Evolutionary conservation across 92 coral and sea anemone genomes (phyloP).

Genomic region (Virgularia gustaviana): DNA sequence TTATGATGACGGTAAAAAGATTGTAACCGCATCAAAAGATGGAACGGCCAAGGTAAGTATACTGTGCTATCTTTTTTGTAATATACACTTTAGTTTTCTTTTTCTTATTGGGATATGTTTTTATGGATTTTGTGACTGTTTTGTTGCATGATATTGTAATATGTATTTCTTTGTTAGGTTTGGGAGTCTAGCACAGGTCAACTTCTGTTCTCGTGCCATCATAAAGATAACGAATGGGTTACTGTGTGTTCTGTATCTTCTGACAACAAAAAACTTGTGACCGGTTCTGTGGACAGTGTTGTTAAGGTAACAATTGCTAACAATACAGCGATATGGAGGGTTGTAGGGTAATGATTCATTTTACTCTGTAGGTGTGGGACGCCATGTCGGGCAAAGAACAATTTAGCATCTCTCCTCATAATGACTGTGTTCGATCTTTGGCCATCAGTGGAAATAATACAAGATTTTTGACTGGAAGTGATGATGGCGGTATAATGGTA

Average conservation of each 20-base stretch:
- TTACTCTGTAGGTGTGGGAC: slow-evolving; percentile 71
- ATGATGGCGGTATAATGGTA: slow-evolving; percentile 84
- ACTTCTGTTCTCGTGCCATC: slow-evolving; percentile 67
- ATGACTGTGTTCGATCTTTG: slow-evolving; percentile 84
- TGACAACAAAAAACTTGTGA: slow-evolving; percentile 64
- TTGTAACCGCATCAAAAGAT: slow-evolving; percentile 84
- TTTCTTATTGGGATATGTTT: slow-evolving; percentile 42
- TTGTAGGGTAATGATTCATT: not conserved
- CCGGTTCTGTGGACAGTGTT: slow-evolving; percentile 77
- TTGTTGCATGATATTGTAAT: not conserved
- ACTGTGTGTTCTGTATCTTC: slow-evolving; percentile 76
- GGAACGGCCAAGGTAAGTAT: slow-evolving; percentile 63
- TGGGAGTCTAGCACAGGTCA: slow-evolving; percentile 72
- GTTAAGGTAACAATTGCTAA: slow-evolving; percentile 63
- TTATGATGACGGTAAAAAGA: slow-evolving; percentile 44
- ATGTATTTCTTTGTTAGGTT: too few species aligned
- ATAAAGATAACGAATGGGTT: slow-evolving; percentile 71
- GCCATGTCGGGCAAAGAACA: slow-evolving; percentile 60
- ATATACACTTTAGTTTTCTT: not conserved
- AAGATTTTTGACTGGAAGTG: slow-evolving; percentile 86
- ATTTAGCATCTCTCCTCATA: slow-evolving; percentile 73
- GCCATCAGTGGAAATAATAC: slow-evolving; percentile 65
- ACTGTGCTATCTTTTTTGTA: too few species aligned
- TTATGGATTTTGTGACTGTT: not conserved
- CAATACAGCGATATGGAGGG: not conserved